Evolutionary conservation across 2,113 vertebrate genomes (phyloP).

Genomic region (Cygnus buccinator): DNA sequence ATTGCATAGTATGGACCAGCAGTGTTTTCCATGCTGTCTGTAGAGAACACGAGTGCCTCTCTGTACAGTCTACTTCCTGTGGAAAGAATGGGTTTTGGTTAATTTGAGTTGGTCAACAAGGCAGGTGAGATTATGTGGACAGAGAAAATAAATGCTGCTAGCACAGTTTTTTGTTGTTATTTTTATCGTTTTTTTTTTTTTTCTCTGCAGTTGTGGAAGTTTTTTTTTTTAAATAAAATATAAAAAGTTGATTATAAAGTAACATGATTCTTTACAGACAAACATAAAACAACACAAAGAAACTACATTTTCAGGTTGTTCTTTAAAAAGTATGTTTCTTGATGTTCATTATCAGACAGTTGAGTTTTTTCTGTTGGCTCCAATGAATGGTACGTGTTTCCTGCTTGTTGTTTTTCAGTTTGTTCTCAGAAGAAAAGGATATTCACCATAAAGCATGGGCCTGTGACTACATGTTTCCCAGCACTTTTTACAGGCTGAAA

Average conservation of each 20-base stretch:
- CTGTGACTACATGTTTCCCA: slow-evolving; percentile 32
- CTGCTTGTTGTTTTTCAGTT: slow-evolving; percentile 40
- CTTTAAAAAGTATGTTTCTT: slow-evolving; percentile 25
- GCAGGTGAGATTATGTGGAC: slow-evolving; percentile 60
- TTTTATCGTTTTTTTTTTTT: not conserved
- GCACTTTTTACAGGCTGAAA: not conserved
- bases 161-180: not conserved
- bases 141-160: slow-evolving; percentile 42
- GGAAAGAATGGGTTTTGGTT: slow-evolving; percentile 71
- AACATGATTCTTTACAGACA: not conserved
- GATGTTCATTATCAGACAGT: slow-evolving; percentile 53
- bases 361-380: slow-evolving; percentile 62
- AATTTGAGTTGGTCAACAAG: slow-evolving; percentile 66
- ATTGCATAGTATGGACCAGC: slow-evolving; percentile 77
- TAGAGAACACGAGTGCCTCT: slow-evolving; percentile 69
- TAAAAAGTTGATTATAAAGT: not conserved
- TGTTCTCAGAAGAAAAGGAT: slow-evolving; percentile 73
- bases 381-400: slow-evolving; percentile 54
- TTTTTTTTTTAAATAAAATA: not conserved
- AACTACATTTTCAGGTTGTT: slow-evolving; percentile 1
- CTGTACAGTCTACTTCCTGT: slow-evolving; percentile 55
- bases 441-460: slow-evolving; percentile 66
- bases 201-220: not conserved
- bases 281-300: not conserved
- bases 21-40: slow-evolving; percentile 66